Evolutionary conservation across 2,797 vertebrate genomes (phyloP).

Genomic region (Microctenopoma stevenorrisi): DNA sequence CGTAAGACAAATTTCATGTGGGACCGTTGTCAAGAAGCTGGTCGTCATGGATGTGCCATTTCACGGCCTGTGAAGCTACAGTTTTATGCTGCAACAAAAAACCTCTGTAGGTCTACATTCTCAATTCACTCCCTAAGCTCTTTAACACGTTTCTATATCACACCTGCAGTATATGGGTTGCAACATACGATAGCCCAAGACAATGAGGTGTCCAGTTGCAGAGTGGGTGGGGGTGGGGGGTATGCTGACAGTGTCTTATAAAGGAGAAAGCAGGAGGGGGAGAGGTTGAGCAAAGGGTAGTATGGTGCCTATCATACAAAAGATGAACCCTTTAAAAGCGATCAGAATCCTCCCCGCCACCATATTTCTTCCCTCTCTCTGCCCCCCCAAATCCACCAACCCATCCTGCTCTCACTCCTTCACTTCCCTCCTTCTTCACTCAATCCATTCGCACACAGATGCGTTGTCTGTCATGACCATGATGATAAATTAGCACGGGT

Average conservation of each 20-base stretch:
- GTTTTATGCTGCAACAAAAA: constrained; percentile 63
- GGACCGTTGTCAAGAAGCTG: constrained; percentile 25
- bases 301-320: constrained; percentile 76
- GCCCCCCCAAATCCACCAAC: constrained; percentile 39
- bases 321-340: constrained; percentile 73
- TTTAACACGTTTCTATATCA: constrained; percentile 74
- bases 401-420: constrained; percentile 52
- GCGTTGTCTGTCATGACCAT: constrained; percentile 80
- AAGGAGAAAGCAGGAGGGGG: constrained; percentile 56
- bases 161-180: constrained; percentile 73
- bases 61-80: constrained; percentile 30
- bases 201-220: constrained; percentile 77
- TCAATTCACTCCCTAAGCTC: constrained; percentile 68
- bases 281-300: constrained; percentile 73
- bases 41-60: constrained; percentile 52
- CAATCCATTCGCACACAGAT: constrained; percentile 83
- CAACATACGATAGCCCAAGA: constrained; percentile 75
- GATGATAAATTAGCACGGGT: constrained; percentile 86
- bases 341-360: constrained; percentile 67
- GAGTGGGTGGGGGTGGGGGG: constrained; percentile 57
- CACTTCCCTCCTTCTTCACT: constrained; percentile 64
- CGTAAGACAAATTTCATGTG: constrained; percentile 30
- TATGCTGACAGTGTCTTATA: constrained; percentile 63
- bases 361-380: constrained; percentile 57
- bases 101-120: constrained; percentile 60